Conservation (phyloP, 2,888 invertebrate genomes). For the Thereva nobilitata region DNA sequence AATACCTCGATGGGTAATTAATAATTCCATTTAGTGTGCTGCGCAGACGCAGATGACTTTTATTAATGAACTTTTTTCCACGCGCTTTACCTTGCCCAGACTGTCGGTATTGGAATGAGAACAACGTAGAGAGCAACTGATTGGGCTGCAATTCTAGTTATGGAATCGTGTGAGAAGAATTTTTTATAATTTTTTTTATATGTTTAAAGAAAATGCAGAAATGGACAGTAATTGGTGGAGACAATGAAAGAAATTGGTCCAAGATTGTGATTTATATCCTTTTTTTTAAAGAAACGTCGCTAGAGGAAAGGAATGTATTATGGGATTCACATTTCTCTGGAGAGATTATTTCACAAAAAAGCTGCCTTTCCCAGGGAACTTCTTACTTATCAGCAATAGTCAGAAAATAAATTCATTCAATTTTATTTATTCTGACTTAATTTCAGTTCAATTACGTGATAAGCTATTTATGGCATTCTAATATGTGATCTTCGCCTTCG, state of each 20-base stretch:
- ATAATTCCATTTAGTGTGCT: constrained; percentile 1
- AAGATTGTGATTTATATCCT: neutral
- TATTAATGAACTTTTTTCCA: constrained; percentile 1
- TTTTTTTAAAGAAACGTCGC: no score
- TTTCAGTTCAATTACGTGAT: constrained; percentile 47
- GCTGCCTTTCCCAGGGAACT: no score
- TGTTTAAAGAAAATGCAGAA: constrained; percentile 15
- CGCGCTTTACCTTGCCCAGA: no score
- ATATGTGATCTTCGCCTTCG: constrained; percentile 32
- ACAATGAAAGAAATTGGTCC: neutral
- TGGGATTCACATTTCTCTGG: no score
- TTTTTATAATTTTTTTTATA: neutral
- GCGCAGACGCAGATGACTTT: neutral
- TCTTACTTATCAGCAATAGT: no score
- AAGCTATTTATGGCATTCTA: constrained; percentile 47
- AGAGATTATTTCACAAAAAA: no score
- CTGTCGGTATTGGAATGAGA: no score
- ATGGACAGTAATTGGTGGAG: neutral
- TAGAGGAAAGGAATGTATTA: no score
- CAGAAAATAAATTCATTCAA: constrained; percentile 30
- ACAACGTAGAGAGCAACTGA: no score
- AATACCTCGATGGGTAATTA: constrained; percentile 7
- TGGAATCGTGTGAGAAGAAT: constrained; percentile 1
- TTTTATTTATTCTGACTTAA: constrained; percentile 47
- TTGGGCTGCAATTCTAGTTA: neutral